Conservation (phyloP, 2,797 vertebrate species). For the Phataginus tricuspis region DNA sequence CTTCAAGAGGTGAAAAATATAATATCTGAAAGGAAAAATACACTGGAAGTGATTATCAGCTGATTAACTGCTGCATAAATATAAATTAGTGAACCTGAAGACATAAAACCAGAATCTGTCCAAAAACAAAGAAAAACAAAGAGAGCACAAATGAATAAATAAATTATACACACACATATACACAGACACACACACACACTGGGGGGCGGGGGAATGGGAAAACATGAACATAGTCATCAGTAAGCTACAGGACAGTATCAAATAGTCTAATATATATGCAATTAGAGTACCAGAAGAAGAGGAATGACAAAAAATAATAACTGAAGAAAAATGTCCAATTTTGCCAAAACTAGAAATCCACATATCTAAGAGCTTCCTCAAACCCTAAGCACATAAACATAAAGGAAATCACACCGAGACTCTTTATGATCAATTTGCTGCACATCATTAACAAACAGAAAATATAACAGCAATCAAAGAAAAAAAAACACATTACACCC, state of each 20-base stretch:
- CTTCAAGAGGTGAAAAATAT: not conserved
- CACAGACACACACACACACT: too few relatives aligned
- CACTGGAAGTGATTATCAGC: not conserved
- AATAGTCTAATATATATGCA: not conserved
- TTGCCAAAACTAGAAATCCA: not conserved
- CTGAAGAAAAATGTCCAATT: not conserved
- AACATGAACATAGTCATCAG: not conserved
- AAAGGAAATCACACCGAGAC: not conserved
- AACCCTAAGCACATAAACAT: not conserved
- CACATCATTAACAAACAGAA: not conserved
- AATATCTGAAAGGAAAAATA: constrained; percentile 8
- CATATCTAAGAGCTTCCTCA: not conserved
- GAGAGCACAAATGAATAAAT: not conserved
- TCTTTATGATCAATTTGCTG: not conserved
- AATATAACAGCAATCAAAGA: not conserved
- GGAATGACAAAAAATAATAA: not conserved
- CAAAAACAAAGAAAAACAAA: constrained; percentile 8
- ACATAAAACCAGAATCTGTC: not conserved
- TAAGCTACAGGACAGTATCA: not conserved
- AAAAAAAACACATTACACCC: not conserved
- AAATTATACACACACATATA: not conserved
- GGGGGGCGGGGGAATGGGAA: not conserved
- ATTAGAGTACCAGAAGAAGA: not conserved
- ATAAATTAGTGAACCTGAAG: not conserved
- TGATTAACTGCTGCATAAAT: not conserved